A percentile compares a stretch with the other conserved stretches of the same genome.
These are phyloP conservation scores for Numenius phaeopus DNA, from an alignment of 2,797 vertebrate species.

Conservation along the genomic window DNA sequence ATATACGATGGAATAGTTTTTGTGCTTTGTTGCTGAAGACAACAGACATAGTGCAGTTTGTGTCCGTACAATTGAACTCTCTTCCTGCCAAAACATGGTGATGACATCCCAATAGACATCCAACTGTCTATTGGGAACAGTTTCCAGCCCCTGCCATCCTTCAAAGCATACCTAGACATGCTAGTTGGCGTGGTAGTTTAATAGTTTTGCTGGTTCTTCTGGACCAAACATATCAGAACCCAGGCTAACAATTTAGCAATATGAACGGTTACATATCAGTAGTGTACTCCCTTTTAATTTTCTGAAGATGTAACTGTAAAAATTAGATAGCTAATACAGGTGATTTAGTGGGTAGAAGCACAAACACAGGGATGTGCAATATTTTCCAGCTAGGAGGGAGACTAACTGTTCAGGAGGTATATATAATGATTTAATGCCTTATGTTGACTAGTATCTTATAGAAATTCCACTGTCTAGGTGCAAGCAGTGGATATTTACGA, in stretches of 20 bases:
- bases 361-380: background rate
- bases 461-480: background rate
- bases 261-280: fast-evolving
- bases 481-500: background rate
- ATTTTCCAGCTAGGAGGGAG: background rate
- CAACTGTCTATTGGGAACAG: fast-evolving
- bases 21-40: background rate
- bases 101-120: background rate
- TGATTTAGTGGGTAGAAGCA: background rate
- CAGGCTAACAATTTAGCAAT: background rate
- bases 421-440: background rate
- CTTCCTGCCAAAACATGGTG: background rate
- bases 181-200: background rate
- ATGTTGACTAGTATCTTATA: background rate
- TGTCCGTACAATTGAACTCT: background rate
- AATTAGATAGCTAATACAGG: background rate
- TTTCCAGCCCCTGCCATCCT: background rate
- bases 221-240: background rate
- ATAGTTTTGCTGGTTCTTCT: background rate
- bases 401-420: background rate
- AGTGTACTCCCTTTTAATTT: background rate
- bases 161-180: background rate
- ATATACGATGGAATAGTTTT: background rate
- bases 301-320: background rate
- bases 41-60: background rate